These are phyloP conservation scores for Mythimna ferrago DNA, from an alignment of 2,888 invertebrate species.

Conservation along the genomic window DNA sequence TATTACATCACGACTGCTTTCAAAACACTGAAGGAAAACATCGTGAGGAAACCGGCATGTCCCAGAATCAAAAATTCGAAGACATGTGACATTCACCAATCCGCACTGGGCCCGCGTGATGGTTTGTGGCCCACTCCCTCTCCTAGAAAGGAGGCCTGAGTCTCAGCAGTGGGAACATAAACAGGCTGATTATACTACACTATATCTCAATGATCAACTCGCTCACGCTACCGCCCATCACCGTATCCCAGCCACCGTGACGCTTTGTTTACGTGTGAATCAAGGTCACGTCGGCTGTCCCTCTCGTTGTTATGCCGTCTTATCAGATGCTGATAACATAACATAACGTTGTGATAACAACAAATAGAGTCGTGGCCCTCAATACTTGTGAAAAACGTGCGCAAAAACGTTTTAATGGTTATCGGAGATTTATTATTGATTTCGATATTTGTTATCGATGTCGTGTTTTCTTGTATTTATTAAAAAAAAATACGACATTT, in stretches of 20 bases:
- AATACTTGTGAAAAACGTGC: not conserved
- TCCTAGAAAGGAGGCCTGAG: too few relatives aligned
- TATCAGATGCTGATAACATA: slow-evolving; percentile 37
- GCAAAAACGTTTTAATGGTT: not conserved
- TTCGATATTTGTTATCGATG: not conserved
- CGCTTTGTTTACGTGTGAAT: slow-evolving; percentile 44
- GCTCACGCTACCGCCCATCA: slow-evolving; percentile 29
- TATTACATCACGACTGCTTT: too few relatives aligned
- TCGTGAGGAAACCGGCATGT: too few relatives aligned
- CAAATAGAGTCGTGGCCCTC: not conserved
- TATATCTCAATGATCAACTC: not conserved
- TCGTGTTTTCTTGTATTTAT: too few relatives aligned
- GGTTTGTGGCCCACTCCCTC: too few relatives aligned
- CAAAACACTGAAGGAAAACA: too few relatives aligned
- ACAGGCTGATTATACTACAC: too few relatives aligned
- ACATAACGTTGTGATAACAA: slow-evolving; percentile 30
- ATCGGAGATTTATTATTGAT: slow-evolving; percentile 9
- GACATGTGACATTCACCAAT: too few relatives aligned
- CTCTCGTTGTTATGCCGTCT: slow-evolving; percentile 13
- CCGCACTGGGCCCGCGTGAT: too few relatives aligned
- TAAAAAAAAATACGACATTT: too few relatives aligned
- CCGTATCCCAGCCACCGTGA: not conserved
- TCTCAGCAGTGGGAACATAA: too few relatives aligned
- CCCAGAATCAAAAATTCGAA: too few relatives aligned
- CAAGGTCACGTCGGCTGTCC: slow-evolving; percentile 35